Evolutionary conservation across 2,888 invertebrate species (phyloP).

Genomic region (Polylopha cassiicola): DNA sequence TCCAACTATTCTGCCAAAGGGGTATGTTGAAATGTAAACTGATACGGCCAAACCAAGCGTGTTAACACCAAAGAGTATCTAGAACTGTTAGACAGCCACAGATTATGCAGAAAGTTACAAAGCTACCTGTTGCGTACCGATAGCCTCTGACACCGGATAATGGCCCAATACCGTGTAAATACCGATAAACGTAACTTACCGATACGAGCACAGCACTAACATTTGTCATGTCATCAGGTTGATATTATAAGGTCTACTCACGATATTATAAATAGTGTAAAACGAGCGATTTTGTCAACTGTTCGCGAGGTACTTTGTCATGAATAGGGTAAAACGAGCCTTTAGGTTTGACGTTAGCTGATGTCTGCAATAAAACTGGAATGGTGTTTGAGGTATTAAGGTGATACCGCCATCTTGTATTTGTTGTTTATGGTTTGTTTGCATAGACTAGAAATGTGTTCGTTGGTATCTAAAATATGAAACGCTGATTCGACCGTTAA

Average conservation of each 20-base stretch:
- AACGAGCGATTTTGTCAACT: conserved; percentile 2
- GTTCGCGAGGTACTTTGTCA: conserved; percentile 4
- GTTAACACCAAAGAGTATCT: conserved; percentile 1
- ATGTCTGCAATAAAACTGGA: too few species aligned
- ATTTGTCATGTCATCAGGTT: conserved; percentile 14
- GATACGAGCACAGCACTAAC: conserved; percentile 9
- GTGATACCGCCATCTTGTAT: too few species aligned
- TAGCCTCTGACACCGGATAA: conserved; percentile 24
- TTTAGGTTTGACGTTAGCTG: too few species aligned
- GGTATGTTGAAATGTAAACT: too few species aligned
- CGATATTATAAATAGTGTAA: conserved; percentile 6
- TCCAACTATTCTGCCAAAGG: too few species aligned
- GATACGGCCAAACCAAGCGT: conserved; percentile 19
- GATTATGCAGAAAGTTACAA: conserved; percentile 12
- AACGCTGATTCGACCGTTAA: conserved; percentile 2
- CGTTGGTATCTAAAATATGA: neutral
- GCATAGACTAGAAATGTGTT: neutral
- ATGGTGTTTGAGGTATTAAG: too few species aligned
- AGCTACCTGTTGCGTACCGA: conserved; percentile 20
- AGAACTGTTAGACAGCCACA: too few species aligned
- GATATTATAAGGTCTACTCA: conserved; percentile 2
- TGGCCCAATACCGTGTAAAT: conserved; percentile 21
- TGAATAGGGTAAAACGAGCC: conserved; percentile 11
- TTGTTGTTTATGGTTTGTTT: too few species aligned
- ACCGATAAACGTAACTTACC: conserved; percentile 9